These are phyloP conservation scores for Tenthredo distinguenda DNA, from an alignment of 2,888 invertebrate species.

Conservation along the genomic window DNA sequence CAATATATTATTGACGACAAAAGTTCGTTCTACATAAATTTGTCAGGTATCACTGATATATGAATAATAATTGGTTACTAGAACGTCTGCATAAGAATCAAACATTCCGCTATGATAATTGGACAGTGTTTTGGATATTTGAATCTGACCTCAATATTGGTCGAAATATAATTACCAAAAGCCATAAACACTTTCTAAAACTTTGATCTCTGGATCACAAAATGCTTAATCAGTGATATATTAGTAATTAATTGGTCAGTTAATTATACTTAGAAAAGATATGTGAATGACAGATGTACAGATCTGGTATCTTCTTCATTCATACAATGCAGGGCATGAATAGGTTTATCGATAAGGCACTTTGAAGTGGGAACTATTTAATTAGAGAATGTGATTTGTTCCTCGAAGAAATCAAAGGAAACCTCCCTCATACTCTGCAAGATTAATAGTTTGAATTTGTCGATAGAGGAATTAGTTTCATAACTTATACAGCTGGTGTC, in stretches of 20 bases:
- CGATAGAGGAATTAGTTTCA: not conserved
- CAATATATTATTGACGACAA: not conserved
- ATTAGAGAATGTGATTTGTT: not conserved
- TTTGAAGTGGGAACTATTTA: not conserved
- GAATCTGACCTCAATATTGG: not conserved
- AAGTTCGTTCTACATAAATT: not conserved
- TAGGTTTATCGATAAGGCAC: not conserved
- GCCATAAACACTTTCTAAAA: not conserved
- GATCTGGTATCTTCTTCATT: not conserved
- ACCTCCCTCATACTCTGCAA: not conserved
- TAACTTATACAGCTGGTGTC: not conserved
- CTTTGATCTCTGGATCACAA: not conserved
- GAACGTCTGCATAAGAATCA: slow-evolving; percentile 1
- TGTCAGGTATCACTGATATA: not conserved
- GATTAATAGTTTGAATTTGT: not conserved
- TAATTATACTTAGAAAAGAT: slow-evolving; percentile 1
- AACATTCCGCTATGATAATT: slow-evolving; percentile 34
- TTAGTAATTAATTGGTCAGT: not conserved
- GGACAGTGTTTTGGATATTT: not conserved
- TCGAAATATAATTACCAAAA: not conserved
- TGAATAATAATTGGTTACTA: not conserved
- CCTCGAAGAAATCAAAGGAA: not conserved
- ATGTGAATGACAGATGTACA: not conserved
- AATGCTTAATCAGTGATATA: slow-evolving; percentile 2
- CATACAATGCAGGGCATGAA: not conserved